Percentiles rank a stretch among this genome's conserved stretches.
Evolutionary conservation across 2,797 vertebrate species (phyloP).

Genomic region (Eospalax fontanierii): DNA sequence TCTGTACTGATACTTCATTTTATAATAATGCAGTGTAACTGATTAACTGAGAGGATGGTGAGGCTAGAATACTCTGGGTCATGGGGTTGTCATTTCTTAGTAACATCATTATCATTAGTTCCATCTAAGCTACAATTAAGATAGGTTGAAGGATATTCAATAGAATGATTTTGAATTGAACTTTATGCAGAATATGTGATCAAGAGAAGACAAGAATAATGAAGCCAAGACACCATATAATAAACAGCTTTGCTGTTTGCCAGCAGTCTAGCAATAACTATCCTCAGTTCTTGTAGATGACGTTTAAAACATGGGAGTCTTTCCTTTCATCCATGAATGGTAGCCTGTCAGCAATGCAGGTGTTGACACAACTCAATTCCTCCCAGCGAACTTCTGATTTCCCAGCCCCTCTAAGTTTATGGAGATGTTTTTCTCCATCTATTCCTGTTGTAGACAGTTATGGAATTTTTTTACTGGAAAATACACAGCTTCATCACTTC

Average conservation of each 20-base stretch:
- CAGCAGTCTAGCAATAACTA: background rate
- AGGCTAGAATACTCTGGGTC: background rate
- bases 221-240: background rate
- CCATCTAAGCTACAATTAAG: background rate
- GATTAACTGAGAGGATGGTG: background rate
- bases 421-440: background rate
- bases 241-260: background rate
- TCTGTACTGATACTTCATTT: background rate
- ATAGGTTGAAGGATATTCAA: background rate
- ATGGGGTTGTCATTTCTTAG: background rate
- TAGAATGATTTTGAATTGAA: conserved; percentile 12
- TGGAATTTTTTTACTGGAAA: background rate
- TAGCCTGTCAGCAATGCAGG: background rate
- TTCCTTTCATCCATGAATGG: background rate
- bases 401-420: background rate
- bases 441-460: background rate
- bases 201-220: background rate
- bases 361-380: background rate
- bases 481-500: background rate
- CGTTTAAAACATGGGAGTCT: background rate
- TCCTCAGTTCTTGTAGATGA: background rate
- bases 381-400: background rate
- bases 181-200: background rate
- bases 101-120: conserved; percentile 26
- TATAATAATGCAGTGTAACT: background rate